These are phyloP conservation scores for Amaurobius ferox DNA, from an alignment of 2,888 invertebrate genomes.

Conservation along the genomic window DNA sequence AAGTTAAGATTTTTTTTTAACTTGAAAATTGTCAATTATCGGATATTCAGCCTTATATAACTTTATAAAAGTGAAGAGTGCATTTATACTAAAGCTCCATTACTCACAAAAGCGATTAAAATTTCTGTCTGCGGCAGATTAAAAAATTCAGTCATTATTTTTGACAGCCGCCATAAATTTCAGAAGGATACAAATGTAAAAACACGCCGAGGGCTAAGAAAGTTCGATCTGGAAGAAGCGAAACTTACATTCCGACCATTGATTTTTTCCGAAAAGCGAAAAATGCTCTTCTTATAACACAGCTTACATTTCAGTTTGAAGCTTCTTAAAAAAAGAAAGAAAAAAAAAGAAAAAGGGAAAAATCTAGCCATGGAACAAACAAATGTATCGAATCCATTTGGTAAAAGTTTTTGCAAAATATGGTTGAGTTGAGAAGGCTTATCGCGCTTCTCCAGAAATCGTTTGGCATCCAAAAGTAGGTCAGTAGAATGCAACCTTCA, in stretches of 20 bases:
- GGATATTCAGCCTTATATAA: no score
- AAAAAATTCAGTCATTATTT: no score
- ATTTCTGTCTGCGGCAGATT: no score
- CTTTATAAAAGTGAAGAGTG: no score
- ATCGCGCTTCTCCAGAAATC: slow-evolving; percentile 48
- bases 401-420: slow-evolving; percentile 33
- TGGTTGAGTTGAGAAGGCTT: slow-evolving; percentile 63
- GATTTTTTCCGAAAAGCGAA: slow-evolving; percentile 26
- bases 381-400: slow-evolving; percentile 17
- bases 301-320: slow-evolving; percentile 17
- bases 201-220: no score
- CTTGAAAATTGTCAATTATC: no score
- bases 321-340: slow-evolving; percentile 10
- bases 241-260: slow-evolving; percentile 15
- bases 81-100: no score
- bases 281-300: slow-evolving; percentile 19
- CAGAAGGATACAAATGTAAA: no score
- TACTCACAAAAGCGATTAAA: no score
- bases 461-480: slow-evolving; percentile 57
- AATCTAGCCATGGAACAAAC: not conserved
- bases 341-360: slow-evolving; percentile 26
- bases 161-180: no score
- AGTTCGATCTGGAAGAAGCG: no score
- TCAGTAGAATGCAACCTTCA: slow-evolving; percentile 23
- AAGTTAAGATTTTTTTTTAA: no score